phyloP scores from a whole-genome alignment of 2,888 invertebrate species.

The Yponomeuta plumbellus region DNA sequence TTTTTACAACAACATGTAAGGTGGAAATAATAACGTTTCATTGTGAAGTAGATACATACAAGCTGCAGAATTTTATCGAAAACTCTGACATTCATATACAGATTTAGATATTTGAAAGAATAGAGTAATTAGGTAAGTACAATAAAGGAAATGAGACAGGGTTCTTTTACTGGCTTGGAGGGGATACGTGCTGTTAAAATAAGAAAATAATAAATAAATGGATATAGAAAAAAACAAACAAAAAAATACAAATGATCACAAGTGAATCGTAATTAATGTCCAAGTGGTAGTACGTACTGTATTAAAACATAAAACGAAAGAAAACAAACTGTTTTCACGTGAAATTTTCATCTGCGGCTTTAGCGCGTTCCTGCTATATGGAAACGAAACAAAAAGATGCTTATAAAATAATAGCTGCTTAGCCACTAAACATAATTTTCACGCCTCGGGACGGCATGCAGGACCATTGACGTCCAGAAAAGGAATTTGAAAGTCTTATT shows the following conservation, averaged over 20 bases:
- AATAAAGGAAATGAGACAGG: conserved; percentile 5
- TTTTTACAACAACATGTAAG: conserved; percentile 8
- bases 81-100: not conserved
- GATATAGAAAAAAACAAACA: conserved; percentile 19
- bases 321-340: conserved; percentile 19
- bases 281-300: not conserved
- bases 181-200: conserved; percentile 38
- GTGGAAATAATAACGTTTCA: not conserved
- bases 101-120: not conserved
- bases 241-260: conserved; percentile 38
- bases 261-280: conserved; percentile 13
- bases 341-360: not conserved
- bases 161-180: conserved; percentile 31
- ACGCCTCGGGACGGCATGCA: conserved; percentile 67
- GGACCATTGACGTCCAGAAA: conserved; percentile 55
- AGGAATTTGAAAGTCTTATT: conserved; percentile 39
- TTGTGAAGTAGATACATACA: conserved; percentile 16
- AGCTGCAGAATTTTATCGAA: conserved; percentile 6
- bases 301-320: conserved; percentile 29
- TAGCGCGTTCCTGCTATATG: not conserved
- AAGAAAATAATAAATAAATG: conserved; percentile 23
- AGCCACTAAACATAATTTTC: conserved; percentile 48
- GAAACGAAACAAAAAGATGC: not conserved
- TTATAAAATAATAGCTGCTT: conserved; percentile 25
- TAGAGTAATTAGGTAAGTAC: not conserved